Percentiles rank a stretch among this genome's conserved stretches.
These are phyloP conservation scores for Eudasyphora cyanicolor DNA, from an alignment of 2,888 invertebrate genomes.

Conservation along the genomic window DNA sequence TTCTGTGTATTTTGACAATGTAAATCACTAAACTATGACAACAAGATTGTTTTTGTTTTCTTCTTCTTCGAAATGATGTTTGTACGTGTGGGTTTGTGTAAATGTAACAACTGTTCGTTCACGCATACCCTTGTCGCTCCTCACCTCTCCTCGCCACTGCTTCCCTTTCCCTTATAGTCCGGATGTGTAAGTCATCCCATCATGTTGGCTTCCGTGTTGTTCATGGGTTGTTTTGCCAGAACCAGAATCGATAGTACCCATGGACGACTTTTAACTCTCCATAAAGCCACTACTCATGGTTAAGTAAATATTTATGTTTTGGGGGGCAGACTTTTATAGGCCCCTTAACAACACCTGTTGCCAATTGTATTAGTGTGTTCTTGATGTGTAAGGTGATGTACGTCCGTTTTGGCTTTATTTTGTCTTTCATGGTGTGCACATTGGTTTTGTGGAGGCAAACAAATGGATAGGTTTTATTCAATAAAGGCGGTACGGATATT, in stretches of 20 bases:
- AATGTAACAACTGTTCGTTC: neutral
- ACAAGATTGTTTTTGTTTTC: constrained; percentile 33
- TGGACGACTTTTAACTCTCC: constrained; percentile 9
- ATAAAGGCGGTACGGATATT: too few species aligned
- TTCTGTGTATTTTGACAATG: constrained; percentile 51
- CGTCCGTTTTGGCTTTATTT: neutral
- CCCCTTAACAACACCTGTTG: constrained; percentile 65
- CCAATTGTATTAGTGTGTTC: constrained; percentile 64
- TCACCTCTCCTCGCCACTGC: too few species aligned
- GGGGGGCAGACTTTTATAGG: constrained; percentile 28
- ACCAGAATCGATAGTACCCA: constrained; percentile 3
- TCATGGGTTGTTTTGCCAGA: neutral
- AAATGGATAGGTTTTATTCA: neutral
- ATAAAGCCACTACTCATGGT: constrained; percentile 48
- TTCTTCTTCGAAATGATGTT: too few species aligned
- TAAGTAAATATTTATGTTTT: constrained; percentile 58
- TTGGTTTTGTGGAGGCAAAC: neutral
- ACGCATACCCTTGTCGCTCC: too few species aligned
- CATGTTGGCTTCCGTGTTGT: neutral
- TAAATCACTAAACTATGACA: constrained; percentile 56
- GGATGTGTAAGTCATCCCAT: constrained; percentile 9
- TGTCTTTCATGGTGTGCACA: neutral
- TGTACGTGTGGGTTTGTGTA: neutral
- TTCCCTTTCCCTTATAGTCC: too few species aligned
- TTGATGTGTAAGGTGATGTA: constrained; percentile 21